These are phyloP conservation scores for Apamea epomidion DNA, from an alignment of 2,888 invertebrate species.

Conservation along the genomic window DNA sequence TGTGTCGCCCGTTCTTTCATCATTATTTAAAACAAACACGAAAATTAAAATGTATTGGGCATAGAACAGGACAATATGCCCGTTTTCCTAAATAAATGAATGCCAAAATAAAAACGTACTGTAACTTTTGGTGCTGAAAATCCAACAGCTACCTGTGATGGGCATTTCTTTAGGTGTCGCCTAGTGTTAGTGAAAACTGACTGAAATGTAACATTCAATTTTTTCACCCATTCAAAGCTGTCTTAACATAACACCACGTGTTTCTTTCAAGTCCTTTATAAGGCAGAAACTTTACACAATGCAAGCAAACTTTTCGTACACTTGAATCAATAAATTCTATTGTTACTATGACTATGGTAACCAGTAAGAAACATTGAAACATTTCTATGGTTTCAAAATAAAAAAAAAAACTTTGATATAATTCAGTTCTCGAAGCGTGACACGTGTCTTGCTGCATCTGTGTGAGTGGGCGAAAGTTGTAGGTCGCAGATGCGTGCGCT, in stretches of 20 bases:
- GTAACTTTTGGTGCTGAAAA: too few species aligned
- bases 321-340: constrained; percentile 42
- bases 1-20: too few species aligned
- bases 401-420: background rate
- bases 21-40: background rate
- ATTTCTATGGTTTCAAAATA: background rate
- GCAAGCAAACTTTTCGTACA: constrained; percentile 14
- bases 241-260: constrained; percentile 7
- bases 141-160: background rate
- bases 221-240: background rate
- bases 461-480: constrained; percentile 1
- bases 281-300: constrained; percentile 9
- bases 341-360: constrained; percentile 14
- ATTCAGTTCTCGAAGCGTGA: constrained; percentile 1
- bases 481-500: constrained; percentile 6
- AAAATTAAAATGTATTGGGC: background rate
- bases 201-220: background rate
- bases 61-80: background rate
- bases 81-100: background rate
- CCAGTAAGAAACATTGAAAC: background rate
- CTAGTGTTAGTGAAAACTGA: background rate
- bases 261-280: background rate
- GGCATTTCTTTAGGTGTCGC: background rate
- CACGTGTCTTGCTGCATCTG: background rate
- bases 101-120: background rate